phyloP scores from a whole-genome alignment of 2,888 invertebrate genomes.

The Megaustenia siamemsis region DNA sequence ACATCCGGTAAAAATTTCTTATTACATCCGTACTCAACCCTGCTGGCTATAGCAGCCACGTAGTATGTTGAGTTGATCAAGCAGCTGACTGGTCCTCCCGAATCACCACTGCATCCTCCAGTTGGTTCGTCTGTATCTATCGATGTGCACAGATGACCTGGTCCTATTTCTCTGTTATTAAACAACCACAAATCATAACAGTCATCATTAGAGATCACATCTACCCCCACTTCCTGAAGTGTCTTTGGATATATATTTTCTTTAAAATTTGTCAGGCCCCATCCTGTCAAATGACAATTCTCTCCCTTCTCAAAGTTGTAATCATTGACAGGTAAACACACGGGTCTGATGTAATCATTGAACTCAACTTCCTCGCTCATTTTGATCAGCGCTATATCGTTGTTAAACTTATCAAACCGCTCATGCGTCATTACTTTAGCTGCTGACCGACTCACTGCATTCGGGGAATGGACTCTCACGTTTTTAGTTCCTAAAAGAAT shows the following conservation, averaged over 20 bases:
- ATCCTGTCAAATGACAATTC: constrained; percentile 16
- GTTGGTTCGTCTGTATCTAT: not conserved
- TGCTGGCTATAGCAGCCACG: not conserved
- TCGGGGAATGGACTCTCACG: not conserved
- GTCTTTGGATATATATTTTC: not conserved
- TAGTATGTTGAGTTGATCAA: not conserved
- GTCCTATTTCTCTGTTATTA: not conserved
- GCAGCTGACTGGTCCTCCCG: constrained; percentile 14
- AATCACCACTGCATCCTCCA: constrained; percentile 13
- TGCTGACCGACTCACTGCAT: not conserved
- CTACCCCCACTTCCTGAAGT: not conserved
- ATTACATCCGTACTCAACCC: not conserved
- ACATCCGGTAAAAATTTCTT: not conserved
- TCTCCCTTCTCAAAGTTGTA: not conserved
- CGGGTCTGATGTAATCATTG: constrained; percentile 12
- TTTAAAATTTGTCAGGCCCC: not conserved
- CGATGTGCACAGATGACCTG: constrained; percentile 3
- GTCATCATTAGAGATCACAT: not conserved
- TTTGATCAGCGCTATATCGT: constrained; percentile 27
- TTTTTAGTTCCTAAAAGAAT: constrained; percentile 10
- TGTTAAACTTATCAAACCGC: not conserved
- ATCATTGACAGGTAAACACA: not conserved
- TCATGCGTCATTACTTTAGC: not conserved
- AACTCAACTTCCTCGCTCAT: not conserved
- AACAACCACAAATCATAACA: not conserved